These are phyloP conservation scores for Chymomyza amoena DNA, from an alignment of 2,888 invertebrate genomes.

Conservation along the genomic window DNA sequence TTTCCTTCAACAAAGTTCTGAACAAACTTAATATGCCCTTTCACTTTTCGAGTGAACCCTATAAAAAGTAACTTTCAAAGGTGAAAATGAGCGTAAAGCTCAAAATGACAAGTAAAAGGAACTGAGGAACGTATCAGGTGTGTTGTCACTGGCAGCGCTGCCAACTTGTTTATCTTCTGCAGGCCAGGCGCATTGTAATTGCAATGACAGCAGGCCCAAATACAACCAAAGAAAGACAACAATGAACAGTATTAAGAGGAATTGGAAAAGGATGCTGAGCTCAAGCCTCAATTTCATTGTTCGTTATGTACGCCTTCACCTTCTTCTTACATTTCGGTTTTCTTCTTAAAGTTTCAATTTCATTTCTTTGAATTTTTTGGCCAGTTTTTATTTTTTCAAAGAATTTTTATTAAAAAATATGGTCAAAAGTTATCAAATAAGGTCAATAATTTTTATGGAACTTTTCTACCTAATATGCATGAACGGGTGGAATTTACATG, in stretches of 20 bases:
- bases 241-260: background rate
- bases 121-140: background rate
- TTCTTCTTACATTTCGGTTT: no score
- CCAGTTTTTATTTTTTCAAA: no score
- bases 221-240: no score
- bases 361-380: no score
- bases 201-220: slow-evolving; percentile 11
- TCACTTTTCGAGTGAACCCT: background rate
- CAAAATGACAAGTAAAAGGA: slow-evolving; percentile 51
- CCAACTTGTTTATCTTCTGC: slow-evolving; percentile 64
- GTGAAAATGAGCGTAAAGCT: slow-evolving; percentile 70
- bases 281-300: slow-evolving; percentile 67
- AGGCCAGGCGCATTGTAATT: slow-evolving; percentile 42
- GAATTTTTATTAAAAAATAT: no score
- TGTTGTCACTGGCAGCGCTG: slow-evolving; percentile 53
- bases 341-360: no score
- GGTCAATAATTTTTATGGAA: no score
- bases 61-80: slow-evolving; percentile 54
- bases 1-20: no score
- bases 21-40: no score
- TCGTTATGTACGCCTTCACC: background rate
- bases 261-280: slow-evolving; percentile 16
- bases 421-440: no score
- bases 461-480: no score
- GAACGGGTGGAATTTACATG: no score